phyloP scores from a whole-genome alignment of 2,113 vertebrate genomes.

The zebrafish (Danio rerio) region DNA sequence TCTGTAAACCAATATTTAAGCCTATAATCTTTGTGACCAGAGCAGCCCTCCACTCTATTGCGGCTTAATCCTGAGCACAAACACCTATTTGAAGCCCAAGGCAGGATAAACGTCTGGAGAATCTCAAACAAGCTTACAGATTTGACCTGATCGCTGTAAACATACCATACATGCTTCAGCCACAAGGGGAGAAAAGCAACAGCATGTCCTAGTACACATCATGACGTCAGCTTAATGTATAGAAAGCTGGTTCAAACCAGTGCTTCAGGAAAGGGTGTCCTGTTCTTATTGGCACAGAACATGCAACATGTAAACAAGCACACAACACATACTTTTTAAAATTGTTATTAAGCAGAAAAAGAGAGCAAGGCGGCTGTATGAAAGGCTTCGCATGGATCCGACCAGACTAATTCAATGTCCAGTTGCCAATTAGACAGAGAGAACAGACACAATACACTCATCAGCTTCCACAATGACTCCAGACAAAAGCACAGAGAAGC shows the following conservation, averaged over 20 bases:
- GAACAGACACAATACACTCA: conserved; percentile 35
- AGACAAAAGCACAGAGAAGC: background rate
- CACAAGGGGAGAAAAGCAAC: conserved; percentile 23
- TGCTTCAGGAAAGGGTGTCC: conserved; percentile 6
- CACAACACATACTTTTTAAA: too few relatives aligned
- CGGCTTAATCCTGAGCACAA: conserved; percentile 71
- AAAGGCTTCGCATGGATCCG: background rate
- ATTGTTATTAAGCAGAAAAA: background rate
- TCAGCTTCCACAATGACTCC: background rate
- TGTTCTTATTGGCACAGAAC: conserved; percentile 31
- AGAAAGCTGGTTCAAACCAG: conserved; percentile 16
- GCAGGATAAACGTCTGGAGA: background rate
- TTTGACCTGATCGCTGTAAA: conserved; percentile 23
- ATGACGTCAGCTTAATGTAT: background rate
- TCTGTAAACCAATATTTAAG: conserved; percentile 59
- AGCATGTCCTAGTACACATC: background rate
- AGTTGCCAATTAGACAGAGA: conserved; percentile 27
- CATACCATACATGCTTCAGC: conserved; percentile 32
- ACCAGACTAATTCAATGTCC: background rate
- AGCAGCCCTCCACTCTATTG: conserved; percentile 62
- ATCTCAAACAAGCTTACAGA: background rate
- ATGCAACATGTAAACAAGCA: conserved; percentile 10
- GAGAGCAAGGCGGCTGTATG: background rate
- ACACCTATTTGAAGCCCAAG: conserved; percentile 42
- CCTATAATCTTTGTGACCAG: conserved; percentile 68